A percentile compares a stretch with the other conserved stretches of the same genome.
Conservation (phyloP, 2,797 vertebrate species). For the Melanogrammus aeglefinus region DNA sequence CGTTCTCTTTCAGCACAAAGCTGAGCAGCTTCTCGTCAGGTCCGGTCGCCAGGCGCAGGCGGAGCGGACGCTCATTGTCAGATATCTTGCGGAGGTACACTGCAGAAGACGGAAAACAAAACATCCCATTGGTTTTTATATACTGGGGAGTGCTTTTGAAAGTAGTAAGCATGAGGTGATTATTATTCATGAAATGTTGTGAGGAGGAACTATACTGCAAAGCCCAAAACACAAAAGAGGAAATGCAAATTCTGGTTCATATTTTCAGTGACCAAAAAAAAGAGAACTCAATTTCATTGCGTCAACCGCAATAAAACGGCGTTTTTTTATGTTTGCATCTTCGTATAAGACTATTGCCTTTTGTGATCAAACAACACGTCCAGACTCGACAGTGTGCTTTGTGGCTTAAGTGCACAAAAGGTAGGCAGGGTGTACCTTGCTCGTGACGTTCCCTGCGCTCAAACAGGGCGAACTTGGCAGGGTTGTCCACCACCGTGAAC, state of each 20-base stretch:
- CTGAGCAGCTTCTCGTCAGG: constrained; percentile 88
- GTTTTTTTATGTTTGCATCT: neutral
- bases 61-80: constrained; percentile 83
- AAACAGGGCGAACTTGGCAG: constrained; percentile 93
- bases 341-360: neutral
- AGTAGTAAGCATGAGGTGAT: neutral
- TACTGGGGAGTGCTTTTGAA: neutral
- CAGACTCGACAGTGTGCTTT: neutral
- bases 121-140: neutral
- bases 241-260: neutral
- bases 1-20: constrained; percentile 92
- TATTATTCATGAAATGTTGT: neutral
- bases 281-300: neutral
- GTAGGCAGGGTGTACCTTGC: constrained; percentile 77
- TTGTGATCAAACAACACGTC: neutral
- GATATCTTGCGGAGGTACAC: constrained; percentile 87
- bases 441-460: constrained; percentile 88
- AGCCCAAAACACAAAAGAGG: neutral
- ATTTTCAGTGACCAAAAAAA: neutral
- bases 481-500: constrained; percentile 93
- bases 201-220: neutral
- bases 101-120: constrained; percentile 47
- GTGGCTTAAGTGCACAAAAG: neutral
- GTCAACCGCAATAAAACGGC: neutral
- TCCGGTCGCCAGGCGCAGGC: constrained; percentile 82